phyloP scores from a whole-genome alignment of 2,113 vertebrate genomes.

The Dasyornis broadbenti region DNA sequence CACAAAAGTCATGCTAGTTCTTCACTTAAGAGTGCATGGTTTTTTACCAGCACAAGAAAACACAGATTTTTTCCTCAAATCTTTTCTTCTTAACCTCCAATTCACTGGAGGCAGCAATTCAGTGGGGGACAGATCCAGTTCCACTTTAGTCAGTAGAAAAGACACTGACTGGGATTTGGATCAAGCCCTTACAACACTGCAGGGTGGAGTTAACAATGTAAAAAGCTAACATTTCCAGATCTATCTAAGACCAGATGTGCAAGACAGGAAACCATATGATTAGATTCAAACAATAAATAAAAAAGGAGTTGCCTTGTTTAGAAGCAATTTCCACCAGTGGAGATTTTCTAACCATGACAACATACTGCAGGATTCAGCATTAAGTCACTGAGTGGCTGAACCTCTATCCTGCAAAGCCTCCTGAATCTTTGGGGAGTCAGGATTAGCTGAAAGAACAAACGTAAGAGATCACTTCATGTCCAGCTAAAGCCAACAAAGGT shows the following conservation, averaged over 20 bases:
- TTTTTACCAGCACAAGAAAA: background rate
- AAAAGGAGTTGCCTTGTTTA: slow-evolving; percentile 54
- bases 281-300: slow-evolving; percentile 54
- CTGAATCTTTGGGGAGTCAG: slow-evolving; percentile 17
- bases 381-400: slow-evolving; percentile 23
- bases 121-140: background rate
- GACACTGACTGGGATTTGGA: slow-evolving; percentile 3
- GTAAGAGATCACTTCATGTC: slow-evolving; percentile 7
- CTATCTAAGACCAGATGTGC: slow-evolving; percentile 51
- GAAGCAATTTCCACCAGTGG: slow-evolving; percentile 36
- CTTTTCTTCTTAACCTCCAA: background rate
- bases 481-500: background rate
- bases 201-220: slow-evolving; percentile 41
- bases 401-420: background rate
- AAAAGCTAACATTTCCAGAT: slow-evolving; percentile 54
- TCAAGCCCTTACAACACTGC: slow-evolving; percentile 5
- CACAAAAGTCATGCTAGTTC: background rate
- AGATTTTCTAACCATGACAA: slow-evolving; percentile 56
- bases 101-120: background rate
- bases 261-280: slow-evolving; percentile 38
- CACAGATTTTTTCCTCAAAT: background rate
- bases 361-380: slow-evolving; percentile 32
- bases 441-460: slow-evolving; percentile 41
- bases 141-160: slow-evolving; percentile 23
- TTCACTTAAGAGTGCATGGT: background rate